phyloP scores from a whole-genome alignment of 2,113 vertebrate species.

The Gallinago media region DNA sequence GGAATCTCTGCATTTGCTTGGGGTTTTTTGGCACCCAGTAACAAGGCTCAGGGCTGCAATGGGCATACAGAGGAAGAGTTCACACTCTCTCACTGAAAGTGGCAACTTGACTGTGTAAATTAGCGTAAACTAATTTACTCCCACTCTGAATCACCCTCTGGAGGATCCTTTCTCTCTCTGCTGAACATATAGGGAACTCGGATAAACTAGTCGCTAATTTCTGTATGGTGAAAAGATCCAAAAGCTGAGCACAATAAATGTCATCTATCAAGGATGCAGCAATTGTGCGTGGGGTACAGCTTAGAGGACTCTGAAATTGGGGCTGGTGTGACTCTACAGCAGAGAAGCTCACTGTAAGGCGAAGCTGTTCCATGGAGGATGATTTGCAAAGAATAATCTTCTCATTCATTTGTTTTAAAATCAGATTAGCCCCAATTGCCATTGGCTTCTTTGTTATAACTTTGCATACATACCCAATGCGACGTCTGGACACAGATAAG shows the following conservation, averaged over 20 bases:
- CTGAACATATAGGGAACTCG: background rate
- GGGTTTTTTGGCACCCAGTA: background rate
- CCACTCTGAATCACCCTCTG: background rate
- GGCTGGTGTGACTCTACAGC: background rate
- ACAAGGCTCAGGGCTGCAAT: background rate
- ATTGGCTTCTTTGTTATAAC: background rate
- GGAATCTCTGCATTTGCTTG: background rate
- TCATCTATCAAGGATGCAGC: background rate
- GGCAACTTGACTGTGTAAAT: background rate
- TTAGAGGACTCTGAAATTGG: background rate
- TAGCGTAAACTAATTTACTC: background rate
- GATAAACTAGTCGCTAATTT: background rate
- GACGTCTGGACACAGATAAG: background rate
- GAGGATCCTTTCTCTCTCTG: background rate
- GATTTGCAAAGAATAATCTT: background rate
- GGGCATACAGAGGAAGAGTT: background rate
- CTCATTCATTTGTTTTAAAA: background rate
- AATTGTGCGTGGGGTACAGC: rapidly evolving
- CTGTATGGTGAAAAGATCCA: background rate
- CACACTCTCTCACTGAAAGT: background rate
- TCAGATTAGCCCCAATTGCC: background rate
- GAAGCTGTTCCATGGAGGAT: background rate
- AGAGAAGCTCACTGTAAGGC: background rate
- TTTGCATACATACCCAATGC: background rate
- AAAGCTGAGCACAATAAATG: background rate